Percentiles rank a stretch among this genome's conserved stretches.
Evolutionary conservation across 2,797 vertebrate genomes (phyloP).

Genomic region (Takifugu rubripes): DNA sequence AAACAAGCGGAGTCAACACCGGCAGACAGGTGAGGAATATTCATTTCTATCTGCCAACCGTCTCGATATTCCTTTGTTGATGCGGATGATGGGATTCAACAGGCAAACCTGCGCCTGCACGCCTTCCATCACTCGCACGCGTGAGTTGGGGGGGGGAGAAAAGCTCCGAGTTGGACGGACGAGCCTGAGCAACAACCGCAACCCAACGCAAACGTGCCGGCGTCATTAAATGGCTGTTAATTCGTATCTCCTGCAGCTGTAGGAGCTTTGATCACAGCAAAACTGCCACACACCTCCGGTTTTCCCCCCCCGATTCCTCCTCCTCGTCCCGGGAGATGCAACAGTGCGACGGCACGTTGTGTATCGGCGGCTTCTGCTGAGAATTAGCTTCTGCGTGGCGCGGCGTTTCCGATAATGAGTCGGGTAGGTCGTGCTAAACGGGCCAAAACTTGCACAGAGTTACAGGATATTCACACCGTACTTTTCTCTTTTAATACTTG

Average conservation of each 20-base stretch:
- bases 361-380: constrained; percentile 55
- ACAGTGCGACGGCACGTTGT: constrained; percentile 40
- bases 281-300: constrained; percentile 56
- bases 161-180: constrained; percentile 52
- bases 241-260: constrained; percentile 61
- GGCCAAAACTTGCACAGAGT: neutral
- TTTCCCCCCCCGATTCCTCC: constrained; percentile 38
- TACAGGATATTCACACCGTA: neutral
- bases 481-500: too few relatives aligned
- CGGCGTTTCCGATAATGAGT: constrained; percentile 12
- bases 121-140: constrained; percentile 64
- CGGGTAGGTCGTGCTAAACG: neutral
- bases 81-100: constrained; percentile 79
- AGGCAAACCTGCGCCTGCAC: constrained; percentile 67
- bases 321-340: constrained; percentile 35
- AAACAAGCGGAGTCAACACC: constrained; percentile 82
- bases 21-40: constrained; percentile 85
- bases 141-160: constrained; percentile 45
- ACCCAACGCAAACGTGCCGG: constrained; percentile 65
- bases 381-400: constrained; percentile 34
- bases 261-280: constrained; percentile 65
- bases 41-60: constrained; percentile 75
- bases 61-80: constrained; percentile 51
- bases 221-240: constrained; percentile 73
- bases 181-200: constrained; percentile 64